These are phyloP conservation scores for Papilio machaon DNA, from an alignment of 1,140 invertebrate species.

Conservation along the genomic window DNA sequence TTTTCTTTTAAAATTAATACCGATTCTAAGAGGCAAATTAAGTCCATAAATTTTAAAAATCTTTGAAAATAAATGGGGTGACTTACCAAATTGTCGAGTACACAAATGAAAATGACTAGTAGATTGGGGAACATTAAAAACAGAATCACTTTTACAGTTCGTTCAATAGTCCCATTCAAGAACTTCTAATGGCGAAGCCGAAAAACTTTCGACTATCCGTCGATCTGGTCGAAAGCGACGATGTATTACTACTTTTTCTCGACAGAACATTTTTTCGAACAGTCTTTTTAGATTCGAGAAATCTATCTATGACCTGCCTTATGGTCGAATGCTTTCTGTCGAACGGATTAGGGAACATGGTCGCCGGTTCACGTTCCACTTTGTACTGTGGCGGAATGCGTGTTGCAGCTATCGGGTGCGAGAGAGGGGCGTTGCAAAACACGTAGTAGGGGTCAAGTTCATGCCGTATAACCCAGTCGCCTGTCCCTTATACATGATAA, in stretches of 20 bases:
- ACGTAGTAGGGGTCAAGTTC: slow-evolving; percentile 62
- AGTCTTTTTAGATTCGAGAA: slow-evolving; percentile 71
- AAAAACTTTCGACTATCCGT: slow-evolving; percentile 50
- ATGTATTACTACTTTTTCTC: slow-evolving; percentile 69
- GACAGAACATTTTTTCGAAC: slow-evolving; percentile 65
- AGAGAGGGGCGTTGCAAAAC: slow-evolving; percentile 54
- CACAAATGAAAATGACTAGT: slow-evolving; percentile 39
- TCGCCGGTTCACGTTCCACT: slow-evolving; percentile 52
- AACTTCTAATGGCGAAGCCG: slow-evolving; percentile 33
- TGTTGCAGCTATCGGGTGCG: slow-evolving; percentile 42
- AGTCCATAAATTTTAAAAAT: neutral
- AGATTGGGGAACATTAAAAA: slow-evolving; percentile 37
- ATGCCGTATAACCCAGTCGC: slow-evolving; percentile 37
- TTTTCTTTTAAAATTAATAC: too few species aligned
- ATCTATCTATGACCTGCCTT: slow-evolving; percentile 85
- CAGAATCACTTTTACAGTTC: slow-evolving; percentile 41
- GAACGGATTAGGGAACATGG: slow-evolving; percentile 89
- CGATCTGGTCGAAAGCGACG: slow-evolving; percentile 55
- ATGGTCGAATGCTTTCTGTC: slow-evolving; percentile 88
- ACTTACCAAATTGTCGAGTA: slow-evolving; percentile 50
- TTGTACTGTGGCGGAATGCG: slow-evolving; percentile 35
- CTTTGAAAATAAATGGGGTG: neutral
- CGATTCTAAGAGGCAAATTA: too few species aligned
- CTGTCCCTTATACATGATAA: neutral
- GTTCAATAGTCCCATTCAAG: slow-evolving; percentile 11